Conservation (phyloP, 2,888 invertebrate genomes). For the Oligia strigilis region DNA sequence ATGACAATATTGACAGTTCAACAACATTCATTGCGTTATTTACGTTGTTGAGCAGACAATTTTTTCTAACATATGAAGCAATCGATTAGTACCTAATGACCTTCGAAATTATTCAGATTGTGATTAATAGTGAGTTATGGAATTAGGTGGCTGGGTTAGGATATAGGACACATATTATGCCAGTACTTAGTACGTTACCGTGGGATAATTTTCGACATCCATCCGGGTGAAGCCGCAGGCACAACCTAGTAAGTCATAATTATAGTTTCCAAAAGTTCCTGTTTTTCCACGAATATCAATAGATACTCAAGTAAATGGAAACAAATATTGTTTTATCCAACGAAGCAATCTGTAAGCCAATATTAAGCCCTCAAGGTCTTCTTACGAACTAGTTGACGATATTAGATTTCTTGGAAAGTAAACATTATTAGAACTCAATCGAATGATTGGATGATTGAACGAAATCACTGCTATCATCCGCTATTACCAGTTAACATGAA, state of each 20-base stretch:
- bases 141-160: too few relatives aligned
- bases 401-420: slow-evolving; percentile 3
- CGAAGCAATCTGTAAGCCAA: neutral
- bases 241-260: neutral
- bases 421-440: slow-evolving; percentile 15
- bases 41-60: too few relatives aligned
- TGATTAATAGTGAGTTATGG: too few relatives aligned
- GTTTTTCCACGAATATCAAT: neutral
- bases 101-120: too few relatives aligned
- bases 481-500: slow-evolving; percentile 11
- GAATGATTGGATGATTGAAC: slow-evolving; percentile 22
- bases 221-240: too few relatives aligned
- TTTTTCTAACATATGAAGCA: too few relatives aligned
- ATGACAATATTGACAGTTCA: too few relatives aligned
- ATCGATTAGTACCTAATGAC: too few relatives aligned
- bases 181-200: too few relatives aligned
- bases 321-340: neutral
- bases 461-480: slow-evolving; percentile 18
- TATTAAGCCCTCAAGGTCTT: neutral
- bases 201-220: too few relatives aligned
- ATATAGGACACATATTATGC: too few relatives aligned
- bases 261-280: neutral
- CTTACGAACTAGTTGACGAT: neutral
- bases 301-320: neutral
- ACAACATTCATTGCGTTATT: too few relatives aligned